Evolutionary conservation across 2,113 vertebrate species (phyloP).

Genomic region (Elephas maximus): DNA sequence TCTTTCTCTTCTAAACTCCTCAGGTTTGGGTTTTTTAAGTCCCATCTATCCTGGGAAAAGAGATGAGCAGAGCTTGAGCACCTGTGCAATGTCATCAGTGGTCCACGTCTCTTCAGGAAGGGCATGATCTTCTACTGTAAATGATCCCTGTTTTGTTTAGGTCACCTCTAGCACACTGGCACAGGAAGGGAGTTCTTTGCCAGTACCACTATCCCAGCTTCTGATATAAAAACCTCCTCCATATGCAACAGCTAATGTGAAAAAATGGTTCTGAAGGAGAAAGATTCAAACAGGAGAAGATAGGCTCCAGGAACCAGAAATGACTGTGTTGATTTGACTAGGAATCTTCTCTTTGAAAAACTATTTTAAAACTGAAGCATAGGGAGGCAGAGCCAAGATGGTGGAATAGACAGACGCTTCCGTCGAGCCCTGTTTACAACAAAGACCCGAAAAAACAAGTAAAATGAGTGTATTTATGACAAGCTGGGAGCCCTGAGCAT

Average conservation of each 20-base stretch:
- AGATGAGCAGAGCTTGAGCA: slow-evolving; percentile 88
- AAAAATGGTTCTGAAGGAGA: slow-evolving; percentile 71
- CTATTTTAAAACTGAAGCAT: not conserved
- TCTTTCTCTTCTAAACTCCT: slow-evolving; percentile 53
- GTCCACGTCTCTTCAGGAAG: slow-evolving; percentile 95
- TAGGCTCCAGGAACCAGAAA: not conserved
- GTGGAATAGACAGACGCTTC: no score
- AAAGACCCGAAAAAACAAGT: no score
- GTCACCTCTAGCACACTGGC: slow-evolving; percentile 94
- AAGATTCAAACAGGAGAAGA: not conserved
- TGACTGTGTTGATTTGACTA: not conserved
- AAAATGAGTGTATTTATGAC: no score
- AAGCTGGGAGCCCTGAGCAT: no score
- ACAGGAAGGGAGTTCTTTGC: slow-evolving; percentile 95
- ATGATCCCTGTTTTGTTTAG: slow-evolving; percentile 95
- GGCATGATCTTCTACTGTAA: slow-evolving; percentile 93
- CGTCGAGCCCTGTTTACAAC: no score
- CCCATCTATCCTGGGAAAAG: slow-evolving; percentile 84
- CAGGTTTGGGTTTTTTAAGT: slow-evolving; percentile 88
- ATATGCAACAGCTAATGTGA: slow-evolving; percentile 97
- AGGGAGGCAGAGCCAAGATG: not conserved
- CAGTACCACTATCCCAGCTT: slow-evolving; percentile 96
- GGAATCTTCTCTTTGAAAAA: not conserved
- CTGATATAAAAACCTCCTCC: slow-evolving; percentile 97
- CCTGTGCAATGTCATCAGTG: slow-evolving; percentile 89